Base-by-base conservation (phyloP, 1,140 invertebrate species). In the Radopholus similis region DNA sequence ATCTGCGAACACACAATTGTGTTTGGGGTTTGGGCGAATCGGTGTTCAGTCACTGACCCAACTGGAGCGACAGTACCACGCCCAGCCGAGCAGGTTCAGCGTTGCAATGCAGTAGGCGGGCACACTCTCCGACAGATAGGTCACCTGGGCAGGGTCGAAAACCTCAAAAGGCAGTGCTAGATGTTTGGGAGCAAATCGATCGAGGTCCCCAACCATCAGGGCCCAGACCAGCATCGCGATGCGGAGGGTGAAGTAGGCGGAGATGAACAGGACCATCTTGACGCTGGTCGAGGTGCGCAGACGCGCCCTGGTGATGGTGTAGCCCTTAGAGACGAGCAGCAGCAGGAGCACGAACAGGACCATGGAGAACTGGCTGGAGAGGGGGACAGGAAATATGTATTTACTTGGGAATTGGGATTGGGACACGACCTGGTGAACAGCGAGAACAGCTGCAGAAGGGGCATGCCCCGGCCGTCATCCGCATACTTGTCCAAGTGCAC, bases 121-220 rank as follows among this genome's bases (percentile, higher is more conserved):
- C 1, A 90, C 89, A 71, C 90, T 91, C 84, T 95, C 91, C 74
- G 92, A 95, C 32, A 91, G 83, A 78, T 95, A 94, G 1, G 93
- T 82, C 0, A 95, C 91, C 82, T 90, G 85, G 34, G 90, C 92
- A 1, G 91, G 90, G 83, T 94, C 92, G 83, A 93, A 93, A 26
- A 88, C 87, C 90, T 91, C 77, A 68, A 75, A 70, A 35, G 6
- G 13, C n/a, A 49, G 28, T 13, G 23, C 15, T 35, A 35, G 64
- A 6, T n/a, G 23, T 35, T 15, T 4, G 38, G 0, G 15, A 13
- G 4, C 8, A 26, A 15, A 26, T 35, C 3, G 34, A 26, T 28
- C 11, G 18, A 28, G 53, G 9, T 35, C 55, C 59, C 2, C 40
- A 42, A 76, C 44, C 30, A 65, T 47, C 9, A 73, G 65, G n/a